Base-by-base conservation (phyloP, 2,113 vertebrate genomes). In the Noturus placidus region DNA sequence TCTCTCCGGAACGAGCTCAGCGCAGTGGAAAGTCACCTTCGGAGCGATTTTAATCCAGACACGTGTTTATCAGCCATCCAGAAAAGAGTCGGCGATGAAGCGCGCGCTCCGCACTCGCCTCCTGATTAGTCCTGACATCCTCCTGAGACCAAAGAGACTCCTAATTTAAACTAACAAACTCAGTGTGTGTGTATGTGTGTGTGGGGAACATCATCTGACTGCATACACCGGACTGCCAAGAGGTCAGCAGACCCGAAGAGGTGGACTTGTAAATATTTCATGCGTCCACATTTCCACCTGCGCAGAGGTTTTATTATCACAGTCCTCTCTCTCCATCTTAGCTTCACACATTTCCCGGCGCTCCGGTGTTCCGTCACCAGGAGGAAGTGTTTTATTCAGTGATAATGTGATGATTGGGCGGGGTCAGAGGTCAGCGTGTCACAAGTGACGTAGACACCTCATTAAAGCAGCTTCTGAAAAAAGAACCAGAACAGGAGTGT, bases 161-260 rank as follows among this genome's bases (percentile, higher is more conserved):
- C 94, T 98, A 97, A 98, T 98, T 97, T 95, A 96, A 93, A 96
- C 95, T 97, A 99, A 97, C 97, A 97, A 98, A 98, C 96, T 96
- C 97, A 14, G 95, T 96, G 96, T 96, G 95, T 96, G 91, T 56
- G 82, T 70, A 83, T 57, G 82, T 72, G 65, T 50, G 65, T 70
- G 82, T 38, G 83, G 25, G 69, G 50, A 52, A 63, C 74, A 78
- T 61, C 56, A 86, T 65, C 38, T 67, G 76, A 77, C 65, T 57
- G 46, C 27, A 54, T 19, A 14, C 27, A 19, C 82, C 63, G 20
- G 38, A 74, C 38, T 0, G 20, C 87, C 82, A 80, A 89, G 92
- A 93, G 92, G 93, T 94, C 91, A 93, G 88, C 93, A 93, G 92
- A 94, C 92, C 93, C 92, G 85, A 92, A 87, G 92, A 93, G 92